Evolutionary conservation across 2,888 invertebrate species (phyloP), one percentile per base, ranked within the genome.

Genomic region (Tachina lurida): DNA sequence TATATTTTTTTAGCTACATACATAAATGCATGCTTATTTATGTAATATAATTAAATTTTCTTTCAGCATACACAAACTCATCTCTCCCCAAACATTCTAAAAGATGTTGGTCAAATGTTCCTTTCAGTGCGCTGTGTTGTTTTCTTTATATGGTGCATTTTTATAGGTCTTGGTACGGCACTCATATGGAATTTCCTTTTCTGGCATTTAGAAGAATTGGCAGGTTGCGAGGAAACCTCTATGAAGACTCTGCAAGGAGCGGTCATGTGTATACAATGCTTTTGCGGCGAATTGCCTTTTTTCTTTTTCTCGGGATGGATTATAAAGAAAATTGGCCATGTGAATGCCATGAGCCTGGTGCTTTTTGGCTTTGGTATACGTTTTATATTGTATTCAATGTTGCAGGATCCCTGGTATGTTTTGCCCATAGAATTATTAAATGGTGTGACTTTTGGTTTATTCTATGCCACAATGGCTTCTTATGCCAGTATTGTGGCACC

Each of bases 111-210:
- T 0, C 93, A 94, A 65, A 92, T 97, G 71, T 92, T 97, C 17
- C 93, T 94, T 0, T 95, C 96, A 4, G 85, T 95, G 10, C 94
- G 95, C 0, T 95, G 97, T 19, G 91, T 96, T 10, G 93, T 96
- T 2, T 98, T 97, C 91, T 94, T 96, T 79, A 84, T 96, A 19
- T 97, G 97, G 95, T 96, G 97, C 79, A 94, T 97, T 84, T 94
- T 94, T 2, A 95, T 97, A 31, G 98, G 98, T 0, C 94, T 97
- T 87, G 96, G 97, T 89, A 97, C 97, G 0, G 97, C 97, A 0
- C 93, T 97, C 0, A 93, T 97, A 31, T 98, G 98, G 97, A 95
- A 97, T 88, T 98, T 97, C 91, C 93, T 98, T 0, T 97, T 97
- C 90, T 97, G 97, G 96, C 95, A 96, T 88, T 93, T 97, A 15